phyloP scores from a whole-genome alignment of 2,797 vertebrate species.

The Psittacula echo region DNA sequence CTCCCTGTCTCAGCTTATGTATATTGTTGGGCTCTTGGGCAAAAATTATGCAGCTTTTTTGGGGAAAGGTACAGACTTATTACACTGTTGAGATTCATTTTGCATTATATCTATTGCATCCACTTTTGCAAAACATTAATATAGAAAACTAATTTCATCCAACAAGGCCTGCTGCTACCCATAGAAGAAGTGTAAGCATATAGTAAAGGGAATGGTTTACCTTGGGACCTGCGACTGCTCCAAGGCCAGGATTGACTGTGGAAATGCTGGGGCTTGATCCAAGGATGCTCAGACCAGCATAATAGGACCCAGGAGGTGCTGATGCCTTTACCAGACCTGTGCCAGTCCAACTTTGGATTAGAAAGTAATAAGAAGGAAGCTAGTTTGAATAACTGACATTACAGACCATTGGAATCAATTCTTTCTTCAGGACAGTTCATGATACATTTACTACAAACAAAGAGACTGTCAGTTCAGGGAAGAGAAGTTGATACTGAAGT shows the following conservation, averaged over 20 bases:
- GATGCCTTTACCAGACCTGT: not conserved
- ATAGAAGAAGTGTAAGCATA: not conserved
- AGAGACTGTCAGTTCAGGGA: not conserved
- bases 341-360: not conserved
- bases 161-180: not conserved
- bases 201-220: not conserved
- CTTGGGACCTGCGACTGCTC: not conserved
- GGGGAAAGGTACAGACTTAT: not conserved
- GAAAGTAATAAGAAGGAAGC: not conserved
- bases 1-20: not conserved
- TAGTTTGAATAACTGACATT: not conserved
- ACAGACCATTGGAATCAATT: not conserved
- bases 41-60: not conserved
- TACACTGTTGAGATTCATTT: not conserved
- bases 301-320: fast-evolving
- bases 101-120: not conserved
- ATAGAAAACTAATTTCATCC: not conserved
- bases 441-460: not conserved
- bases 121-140: not conserved
- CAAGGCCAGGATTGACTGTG: not conserved
- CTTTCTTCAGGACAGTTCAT: not conserved
- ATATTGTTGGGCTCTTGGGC: not conserved
- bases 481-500: not conserved
- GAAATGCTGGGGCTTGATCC: not conserved
- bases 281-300: not conserved